A percentile compares a stretch with the other conserved stretches of the same genome.
These are phyloP conservation scores for Antedon mediterranea DNA, from an alignment of 53 echinoderm and acorn worm genomes.

Conservation along the genomic window DNA sequence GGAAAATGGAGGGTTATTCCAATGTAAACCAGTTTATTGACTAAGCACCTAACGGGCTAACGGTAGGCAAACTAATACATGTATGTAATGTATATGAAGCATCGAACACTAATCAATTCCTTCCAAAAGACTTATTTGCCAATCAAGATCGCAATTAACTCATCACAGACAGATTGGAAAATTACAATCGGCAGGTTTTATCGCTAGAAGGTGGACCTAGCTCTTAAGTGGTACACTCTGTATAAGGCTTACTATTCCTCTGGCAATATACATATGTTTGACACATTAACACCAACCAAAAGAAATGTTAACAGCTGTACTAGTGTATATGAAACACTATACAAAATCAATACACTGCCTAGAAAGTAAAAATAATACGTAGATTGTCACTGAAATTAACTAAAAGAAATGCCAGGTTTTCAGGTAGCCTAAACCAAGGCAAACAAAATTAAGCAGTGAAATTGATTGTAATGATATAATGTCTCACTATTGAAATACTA, in stretches of 20 bases:
- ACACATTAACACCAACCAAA: not conserved
- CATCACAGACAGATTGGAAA: not conserved
- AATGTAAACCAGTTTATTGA: no score
- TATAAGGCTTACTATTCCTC: not conserved
- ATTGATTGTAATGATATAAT: not conserved
- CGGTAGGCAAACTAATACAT: not conserved
- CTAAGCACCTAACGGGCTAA: not conserved
- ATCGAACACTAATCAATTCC: not conserved
- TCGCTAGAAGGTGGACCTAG: not conserved
- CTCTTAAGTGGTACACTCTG: not conserved
- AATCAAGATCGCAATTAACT: not conserved
- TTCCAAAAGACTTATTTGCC: not conserved
- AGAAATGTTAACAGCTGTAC: conserved; percentile 1
- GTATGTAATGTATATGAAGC: not conserved
- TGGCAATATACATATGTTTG: not conserved
- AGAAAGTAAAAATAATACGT: not conserved
- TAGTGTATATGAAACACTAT: not conserved
- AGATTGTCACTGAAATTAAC: not conserved
- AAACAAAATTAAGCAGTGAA: not conserved
- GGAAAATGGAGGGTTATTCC: no score
- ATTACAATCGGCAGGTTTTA: not conserved
- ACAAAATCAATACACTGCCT: not conserved
- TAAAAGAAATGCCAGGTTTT: not conserved
- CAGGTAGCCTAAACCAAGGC: not conserved
- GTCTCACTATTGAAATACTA: not conserved